These are phyloP conservation scores for Ophioninae sp. DNA, from an alignment of 2,888 invertebrate genomes.

Conservation along the genomic window DNA sequence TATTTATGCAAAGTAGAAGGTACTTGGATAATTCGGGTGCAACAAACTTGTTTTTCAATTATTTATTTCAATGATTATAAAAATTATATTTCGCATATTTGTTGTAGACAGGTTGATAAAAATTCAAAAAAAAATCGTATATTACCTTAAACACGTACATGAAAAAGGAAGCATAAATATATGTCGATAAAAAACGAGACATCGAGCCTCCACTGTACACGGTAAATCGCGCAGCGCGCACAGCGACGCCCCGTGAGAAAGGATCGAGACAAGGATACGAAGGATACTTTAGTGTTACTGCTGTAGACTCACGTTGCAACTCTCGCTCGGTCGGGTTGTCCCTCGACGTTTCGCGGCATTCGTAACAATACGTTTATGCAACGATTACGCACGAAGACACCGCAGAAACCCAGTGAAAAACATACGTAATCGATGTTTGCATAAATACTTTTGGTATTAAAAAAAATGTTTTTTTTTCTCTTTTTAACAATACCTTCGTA, in stretches of 20 bases:
- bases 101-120: too few species aligned
- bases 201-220: slow-evolving; percentile 15
- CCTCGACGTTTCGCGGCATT: slow-evolving; percentile 14
- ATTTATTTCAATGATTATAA: too few species aligned
- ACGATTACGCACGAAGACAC: neutral
- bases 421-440: neutral
- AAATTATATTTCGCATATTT: too few species aligned
- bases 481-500: neutral
- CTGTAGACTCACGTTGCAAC: slow-evolving; percentile 46
- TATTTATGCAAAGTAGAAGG: too few species aligned
- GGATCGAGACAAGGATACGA: slow-evolving; percentile 48
- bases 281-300: slow-evolving; percentile 39
- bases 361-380: slow-evolving; percentile 8
- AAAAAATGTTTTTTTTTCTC: neutral
- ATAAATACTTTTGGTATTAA: neutral
- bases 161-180: too few species aligned
- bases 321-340: slow-evolving; percentile 26
- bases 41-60: too few species aligned
- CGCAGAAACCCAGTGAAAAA: neutral
- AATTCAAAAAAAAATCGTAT: too few species aligned
- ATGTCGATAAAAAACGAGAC: neutral
- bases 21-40: too few species aligned
- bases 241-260: slow-evolving; percentile 52
- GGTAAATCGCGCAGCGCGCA: slow-evolving; percentile 16
- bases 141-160: too few species aligned